Conservation (phyloP, 2,113 vertebrate species). For the Petromus typicus region DNA sequence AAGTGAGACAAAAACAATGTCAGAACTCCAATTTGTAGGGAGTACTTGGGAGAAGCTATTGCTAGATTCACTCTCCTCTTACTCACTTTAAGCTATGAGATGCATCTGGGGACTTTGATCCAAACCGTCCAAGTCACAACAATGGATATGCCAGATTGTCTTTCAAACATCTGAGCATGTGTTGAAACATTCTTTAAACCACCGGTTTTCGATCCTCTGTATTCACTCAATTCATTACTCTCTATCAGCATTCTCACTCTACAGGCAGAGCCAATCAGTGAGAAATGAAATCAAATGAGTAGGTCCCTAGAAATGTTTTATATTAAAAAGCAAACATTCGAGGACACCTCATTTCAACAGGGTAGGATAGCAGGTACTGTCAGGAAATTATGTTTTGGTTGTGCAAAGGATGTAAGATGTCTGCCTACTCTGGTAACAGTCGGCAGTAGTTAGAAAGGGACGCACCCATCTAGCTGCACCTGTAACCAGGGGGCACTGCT, state of each 20-base stretch:
- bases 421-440: background rate
- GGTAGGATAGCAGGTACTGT: background rate
- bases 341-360: background rate
- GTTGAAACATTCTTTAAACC: background rate
- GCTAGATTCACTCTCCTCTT: background rate
- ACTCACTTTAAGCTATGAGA: background rate
- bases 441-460: background rate
- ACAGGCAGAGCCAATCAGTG: background rate
- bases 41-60: background rate
- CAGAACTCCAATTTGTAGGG: background rate
- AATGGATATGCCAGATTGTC: background rate
- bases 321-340: slow-evolving; percentile 11
- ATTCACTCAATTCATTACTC: background rate
- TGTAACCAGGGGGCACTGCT: background rate
- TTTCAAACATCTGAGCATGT: background rate
- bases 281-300: background rate
- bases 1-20: slow-evolving; percentile 19
- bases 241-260: background rate
- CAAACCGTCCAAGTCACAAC: background rate
- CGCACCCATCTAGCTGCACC: background rate
- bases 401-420: background rate
- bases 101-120: background rate
- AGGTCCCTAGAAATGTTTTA: background rate
- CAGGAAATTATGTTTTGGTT: background rate
- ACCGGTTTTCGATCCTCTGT: background rate